A percentile compares a stretch with the other conserved stretches of the same genome.
These are phyloP conservation scores for Drosophila merina DNA, from an alignment of 2,888 invertebrate species.

Conservation along the genomic window DNA sequence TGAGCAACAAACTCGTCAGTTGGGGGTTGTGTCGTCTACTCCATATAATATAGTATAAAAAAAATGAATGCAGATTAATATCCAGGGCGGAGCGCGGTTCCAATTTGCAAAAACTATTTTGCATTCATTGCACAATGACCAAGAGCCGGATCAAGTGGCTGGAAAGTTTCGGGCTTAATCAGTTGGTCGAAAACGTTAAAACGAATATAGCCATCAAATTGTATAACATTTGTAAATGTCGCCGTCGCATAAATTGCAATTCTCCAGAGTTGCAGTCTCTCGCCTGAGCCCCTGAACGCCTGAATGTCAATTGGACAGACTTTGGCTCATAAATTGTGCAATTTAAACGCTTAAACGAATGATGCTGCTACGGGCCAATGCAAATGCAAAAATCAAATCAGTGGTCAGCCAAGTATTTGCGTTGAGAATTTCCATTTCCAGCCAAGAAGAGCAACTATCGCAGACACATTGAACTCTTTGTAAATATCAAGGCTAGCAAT, in stretches of 20 bases:
- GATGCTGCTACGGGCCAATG: conserved; percentile 43
- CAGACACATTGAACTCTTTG: conserved; percentile 57
- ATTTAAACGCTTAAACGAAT: conserved; percentile 47
- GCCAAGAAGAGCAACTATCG: conserved; percentile 36
- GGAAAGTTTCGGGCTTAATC: conserved; percentile 29
- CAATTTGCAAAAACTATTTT: conserved; percentile 36
- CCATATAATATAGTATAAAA: conserved; percentile 17
- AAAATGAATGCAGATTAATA: conserved; percentile 2
- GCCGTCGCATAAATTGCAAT: conserved; percentile 49
- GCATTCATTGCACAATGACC: conserved; percentile 35
- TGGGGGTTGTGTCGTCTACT: conserved; percentile 46
- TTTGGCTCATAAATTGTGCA: conserved; percentile 62
- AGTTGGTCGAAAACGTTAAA: conserved; percentile 7
- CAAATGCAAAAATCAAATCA: conserved; percentile 69
- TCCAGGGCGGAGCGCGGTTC: conserved; percentile 31
- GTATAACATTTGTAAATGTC: conserved; percentile 63
- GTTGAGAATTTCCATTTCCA: conserved; percentile 52
- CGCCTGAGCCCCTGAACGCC: conserved; percentile 31
- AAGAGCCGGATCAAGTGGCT: conserved; percentile 20
- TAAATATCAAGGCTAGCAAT: conserved; percentile 75
- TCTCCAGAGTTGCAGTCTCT: neutral
- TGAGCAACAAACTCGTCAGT: conserved; percentile 72
- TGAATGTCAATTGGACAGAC: conserved; percentile 29
- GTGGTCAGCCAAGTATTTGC: conserved; percentile 50
- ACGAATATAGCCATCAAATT: conserved; percentile 43